Percentiles rank a stretch among this genome's conserved stretches.
Evolutionary conservation across 2,797 vertebrate species (phyloP).

Genomic region (Mus caroli): DNA sequence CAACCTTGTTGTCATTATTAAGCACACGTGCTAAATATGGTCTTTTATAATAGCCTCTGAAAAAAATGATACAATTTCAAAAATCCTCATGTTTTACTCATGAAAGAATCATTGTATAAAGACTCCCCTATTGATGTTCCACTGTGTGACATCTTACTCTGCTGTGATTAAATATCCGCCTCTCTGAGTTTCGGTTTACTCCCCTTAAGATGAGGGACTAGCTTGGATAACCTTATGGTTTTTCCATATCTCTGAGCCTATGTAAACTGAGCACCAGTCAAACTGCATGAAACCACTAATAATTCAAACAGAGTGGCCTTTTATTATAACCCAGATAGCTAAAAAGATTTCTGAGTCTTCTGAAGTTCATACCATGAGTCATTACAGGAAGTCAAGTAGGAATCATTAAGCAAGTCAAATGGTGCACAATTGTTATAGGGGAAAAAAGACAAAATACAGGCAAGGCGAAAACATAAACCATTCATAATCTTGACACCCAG

Average conservation of each 20-base stretch:
- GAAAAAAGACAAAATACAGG: constrained; percentile 25
- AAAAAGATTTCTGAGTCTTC: constrained; percentile 50
- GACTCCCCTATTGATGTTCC: not conserved
- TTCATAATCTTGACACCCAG: not conserved
- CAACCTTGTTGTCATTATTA: not conserved
- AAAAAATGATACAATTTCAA: constrained; percentile 60
- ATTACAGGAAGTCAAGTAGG: constrained; percentile 51
- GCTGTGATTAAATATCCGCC: not conserved
- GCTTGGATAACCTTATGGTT: constrained; percentile 55
- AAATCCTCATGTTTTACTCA: not conserved
- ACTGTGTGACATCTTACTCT: constrained; percentile 1
- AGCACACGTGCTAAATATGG: not conserved
- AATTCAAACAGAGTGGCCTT: constrained; percentile 54
- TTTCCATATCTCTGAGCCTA: constrained; percentile 20
- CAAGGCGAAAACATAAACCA: constrained; percentile 58
- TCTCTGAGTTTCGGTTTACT: constrained; percentile 61
- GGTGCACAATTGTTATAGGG: constrained; percentile 9
- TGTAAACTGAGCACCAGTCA: constrained; percentile 68
- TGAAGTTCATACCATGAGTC: constrained; percentile 56
- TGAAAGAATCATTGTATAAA: not conserved
- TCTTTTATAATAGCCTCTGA: constrained; percentile 39
- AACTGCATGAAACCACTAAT: constrained; percentile 59
- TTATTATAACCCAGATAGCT: constrained; percentile 47
- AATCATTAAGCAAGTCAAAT: constrained; percentile 29
- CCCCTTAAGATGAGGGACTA: constrained; percentile 38